Base-by-base conservation (phyloP, 1,140 invertebrate species). In the Tetranychus urticae region DNA sequence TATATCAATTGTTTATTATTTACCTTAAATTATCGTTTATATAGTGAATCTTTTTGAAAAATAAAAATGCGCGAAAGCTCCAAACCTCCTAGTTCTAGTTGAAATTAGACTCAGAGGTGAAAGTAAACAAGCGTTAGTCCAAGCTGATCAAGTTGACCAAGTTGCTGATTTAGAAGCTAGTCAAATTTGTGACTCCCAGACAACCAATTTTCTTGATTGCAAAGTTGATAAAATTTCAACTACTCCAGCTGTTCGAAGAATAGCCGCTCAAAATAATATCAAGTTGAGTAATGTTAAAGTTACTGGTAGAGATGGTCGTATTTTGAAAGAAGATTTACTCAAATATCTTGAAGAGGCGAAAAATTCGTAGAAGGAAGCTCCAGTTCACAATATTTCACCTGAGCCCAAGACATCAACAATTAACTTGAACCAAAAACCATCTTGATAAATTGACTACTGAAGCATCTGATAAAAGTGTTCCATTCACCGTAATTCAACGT, bases 301-400 rank as follows among this genome's bases (percentile, higher is more conserved):
- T 8, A 88, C 85, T 6, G 96, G 96, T 13, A 91, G 81, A 77
- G 80, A 84, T 71, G 89, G 90, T 2, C 78, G 96, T 67, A 80
- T 99, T 34, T 73, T 98, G 31, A 99, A 98, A 74, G 94, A 98
- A 75, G 93, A 98, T 75, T 74, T 98, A 63, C 69, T 97, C 5
- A 75, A 76, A 39, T 84, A 83, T 72, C 70, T 92, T 52, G 54
- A 58, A 59, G 35, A 63, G 42, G 23, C 14, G 36, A 39, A 62
- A 35, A 58, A 63, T 4, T 42, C 39, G 39, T 42, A 42, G n/a
- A n/a, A n/a, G n/a, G n/a, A 42, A 42, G 39, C 39, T 10, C 10
- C 39, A 42, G 39, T 10, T 42, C 39, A 5, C 39, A 42, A 10
- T 42, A 4, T 42, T 42, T 42, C 10, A 10, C n/a, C n/a, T n/a